Conservation (phyloP, 2,113 vertebrate genomes). For the Tachuris rubrigastra region DNA sequence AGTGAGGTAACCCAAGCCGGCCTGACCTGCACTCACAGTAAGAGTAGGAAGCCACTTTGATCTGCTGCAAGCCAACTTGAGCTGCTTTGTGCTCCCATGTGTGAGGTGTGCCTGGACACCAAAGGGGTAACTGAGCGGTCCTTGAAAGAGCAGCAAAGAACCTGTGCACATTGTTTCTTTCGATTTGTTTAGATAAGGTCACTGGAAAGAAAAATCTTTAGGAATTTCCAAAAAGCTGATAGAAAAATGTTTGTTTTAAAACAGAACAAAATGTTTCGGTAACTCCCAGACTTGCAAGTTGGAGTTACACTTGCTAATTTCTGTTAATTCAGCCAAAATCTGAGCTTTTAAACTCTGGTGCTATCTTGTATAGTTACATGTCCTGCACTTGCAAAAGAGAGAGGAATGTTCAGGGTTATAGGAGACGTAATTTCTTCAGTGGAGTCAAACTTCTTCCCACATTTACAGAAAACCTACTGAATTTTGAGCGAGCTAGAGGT, state of each 20-base stretch:
- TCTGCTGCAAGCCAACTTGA: background rate
- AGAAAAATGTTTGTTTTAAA: constrained; percentile 18
- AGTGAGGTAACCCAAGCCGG: background rate
- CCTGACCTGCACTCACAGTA: rapidly evolving
- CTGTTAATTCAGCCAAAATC: background rate
- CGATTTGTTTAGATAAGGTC: constrained; percentile 23
- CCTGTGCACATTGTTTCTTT: background rate
- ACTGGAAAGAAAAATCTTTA: constrained; percentile 13
- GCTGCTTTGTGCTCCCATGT: rapidly evolving
- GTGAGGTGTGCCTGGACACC: background rate
- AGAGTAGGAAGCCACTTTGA: background rate
- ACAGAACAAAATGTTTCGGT: background rate
- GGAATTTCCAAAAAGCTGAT: background rate
- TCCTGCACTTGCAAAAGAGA: background rate
- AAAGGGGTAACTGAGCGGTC: background rate
- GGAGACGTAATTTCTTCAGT: background rate
- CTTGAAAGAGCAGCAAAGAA: background rate
- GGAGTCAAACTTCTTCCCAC: background rate
- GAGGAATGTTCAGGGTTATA: background rate
- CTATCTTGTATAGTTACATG: background rate
- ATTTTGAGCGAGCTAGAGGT: background rate
- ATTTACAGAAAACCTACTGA: background rate
- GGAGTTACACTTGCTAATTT: background rate
- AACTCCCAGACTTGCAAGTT: background rate
- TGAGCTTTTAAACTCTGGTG: background rate